phyloP scores from a whole-genome alignment of 2,888 invertebrate genomes.

The Folsomia candida region DNA sequence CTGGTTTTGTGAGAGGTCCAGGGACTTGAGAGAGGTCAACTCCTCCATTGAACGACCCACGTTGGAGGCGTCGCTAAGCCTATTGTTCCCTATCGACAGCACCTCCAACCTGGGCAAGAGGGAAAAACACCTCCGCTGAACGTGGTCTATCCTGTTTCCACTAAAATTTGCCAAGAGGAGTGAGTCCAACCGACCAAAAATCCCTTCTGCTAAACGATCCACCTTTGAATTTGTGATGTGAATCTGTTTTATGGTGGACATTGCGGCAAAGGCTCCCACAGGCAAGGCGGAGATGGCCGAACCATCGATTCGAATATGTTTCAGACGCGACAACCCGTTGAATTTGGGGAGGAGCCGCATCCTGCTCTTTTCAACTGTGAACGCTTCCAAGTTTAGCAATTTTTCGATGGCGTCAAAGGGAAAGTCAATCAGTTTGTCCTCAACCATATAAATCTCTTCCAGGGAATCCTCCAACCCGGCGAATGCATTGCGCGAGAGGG shows the following conservation, averaged over 20 bases:
- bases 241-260: conserved; percentile 50
- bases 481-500: conserved; percentile 77
- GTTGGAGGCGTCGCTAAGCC: conserved; percentile 75
- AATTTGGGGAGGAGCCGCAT: conserved; percentile 74
- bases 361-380: conserved; percentile 72
- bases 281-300: conserved; percentile 60
- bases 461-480: conserved; percentile 72
- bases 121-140: conserved; percentile 74
- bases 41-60: conserved; percentile 75
- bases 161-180: conserved; percentile 73
- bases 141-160: conserved; percentile 70
- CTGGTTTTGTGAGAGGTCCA: conserved; percentile 70
- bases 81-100: conserved; percentile 69
- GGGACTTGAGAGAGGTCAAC: conserved; percentile 66
- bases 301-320: conserved; percentile 68
- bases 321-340: conserved; percentile 67
- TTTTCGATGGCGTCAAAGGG: conserved; percentile 71
- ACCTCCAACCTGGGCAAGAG: conserved; percentile 58
- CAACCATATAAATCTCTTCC: conserved; percentile 80
- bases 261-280: conserved; percentile 48
- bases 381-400: conserved; percentile 56
- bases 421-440: conserved; percentile 73
- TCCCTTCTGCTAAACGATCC: conserved; percentile 68
- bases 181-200: conserved; percentile 66
- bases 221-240: conserved; percentile 60